Evolutionary conservation across 2,113 vertebrate genomes (phyloP).

Genomic region (Apaloderma vittatum): DNA sequence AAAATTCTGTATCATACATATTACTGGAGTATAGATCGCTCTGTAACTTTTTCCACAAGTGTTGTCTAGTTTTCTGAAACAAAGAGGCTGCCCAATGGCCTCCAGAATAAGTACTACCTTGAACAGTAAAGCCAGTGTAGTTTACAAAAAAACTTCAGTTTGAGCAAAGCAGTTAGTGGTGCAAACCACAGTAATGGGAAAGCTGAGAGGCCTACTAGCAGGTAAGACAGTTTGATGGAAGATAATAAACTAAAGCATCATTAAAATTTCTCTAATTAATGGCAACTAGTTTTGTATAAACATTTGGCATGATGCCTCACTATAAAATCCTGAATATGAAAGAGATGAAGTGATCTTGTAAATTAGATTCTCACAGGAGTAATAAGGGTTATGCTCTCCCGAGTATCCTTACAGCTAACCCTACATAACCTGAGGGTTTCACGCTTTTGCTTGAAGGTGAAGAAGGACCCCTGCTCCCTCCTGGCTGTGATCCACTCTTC

Average conservation of each 20-base stretch:
- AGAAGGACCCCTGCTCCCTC: neutral
- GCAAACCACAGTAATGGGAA: fast-evolving
- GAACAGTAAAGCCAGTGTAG: neutral
- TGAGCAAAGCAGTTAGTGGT: neutral
- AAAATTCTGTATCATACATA: neutral
- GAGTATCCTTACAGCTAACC: neutral
- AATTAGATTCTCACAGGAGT: neutral
- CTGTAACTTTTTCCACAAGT: neutral
- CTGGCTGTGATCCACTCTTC: neutral
- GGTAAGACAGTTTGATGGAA: neutral
- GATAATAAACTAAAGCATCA: neutral
- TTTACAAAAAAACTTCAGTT: neutral
- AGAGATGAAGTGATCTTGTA: neutral
- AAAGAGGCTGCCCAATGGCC: neutral
- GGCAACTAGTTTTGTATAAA: neutral
- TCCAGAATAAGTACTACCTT: neutral
- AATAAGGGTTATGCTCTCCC: neutral
- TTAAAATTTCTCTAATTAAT: neutral
- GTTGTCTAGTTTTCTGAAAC: neutral
- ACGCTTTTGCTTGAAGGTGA: neutral
- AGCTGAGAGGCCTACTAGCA: neutral
- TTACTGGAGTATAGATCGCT: neutral
- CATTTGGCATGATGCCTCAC: neutral
- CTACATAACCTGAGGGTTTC: neutral
- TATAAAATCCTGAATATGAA: neutral